Evolutionary conservation across 2,797 vertebrate species (phyloP).

Genomic region (Tadarida brasiliensis): DNA sequence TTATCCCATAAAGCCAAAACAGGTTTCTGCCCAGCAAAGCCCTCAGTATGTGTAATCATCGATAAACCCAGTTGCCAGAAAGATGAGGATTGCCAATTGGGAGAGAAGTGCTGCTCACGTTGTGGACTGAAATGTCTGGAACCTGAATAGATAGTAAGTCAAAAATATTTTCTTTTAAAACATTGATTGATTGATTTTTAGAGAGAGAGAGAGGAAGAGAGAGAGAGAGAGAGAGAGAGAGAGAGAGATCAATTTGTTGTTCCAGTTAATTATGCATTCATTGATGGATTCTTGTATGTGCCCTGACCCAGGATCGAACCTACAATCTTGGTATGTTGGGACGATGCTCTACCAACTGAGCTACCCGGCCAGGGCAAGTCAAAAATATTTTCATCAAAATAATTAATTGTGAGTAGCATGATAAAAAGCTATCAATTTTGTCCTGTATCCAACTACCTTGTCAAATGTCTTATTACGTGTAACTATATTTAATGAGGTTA

Average conservation of each 20-base stretch:
- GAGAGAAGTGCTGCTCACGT: conserved; percentile 54
- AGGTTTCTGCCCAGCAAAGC: conserved; percentile 54
- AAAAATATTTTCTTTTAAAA: background rate
- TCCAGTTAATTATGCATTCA: background rate
- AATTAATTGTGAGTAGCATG: background rate
- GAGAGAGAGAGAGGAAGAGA: background rate
- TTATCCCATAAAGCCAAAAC: conserved; percentile 68
- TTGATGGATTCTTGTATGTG: background rate
- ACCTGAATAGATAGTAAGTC: conserved; percentile 12
- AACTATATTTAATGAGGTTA: background rate
- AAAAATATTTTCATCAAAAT: background rate
- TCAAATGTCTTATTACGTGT: background rate
- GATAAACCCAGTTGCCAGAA: conserved; percentile 28
- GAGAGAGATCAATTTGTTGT: background rate
- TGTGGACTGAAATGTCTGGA: conserved; percentile 68
- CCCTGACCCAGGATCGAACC: background rate
- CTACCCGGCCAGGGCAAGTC: background rate
- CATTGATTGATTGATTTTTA: background rate
- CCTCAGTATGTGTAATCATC: accelerated
- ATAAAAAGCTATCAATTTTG: background rate
- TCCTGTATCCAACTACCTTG: background rate
- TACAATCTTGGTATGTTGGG: background rate
- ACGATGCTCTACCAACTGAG: background rate
- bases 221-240: background rate
- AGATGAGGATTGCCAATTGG: conserved; percentile 48